phyloP scores from a whole-genome alignment of 2,113 vertebrate genomes.

The Dipodomys ordii region DNA sequence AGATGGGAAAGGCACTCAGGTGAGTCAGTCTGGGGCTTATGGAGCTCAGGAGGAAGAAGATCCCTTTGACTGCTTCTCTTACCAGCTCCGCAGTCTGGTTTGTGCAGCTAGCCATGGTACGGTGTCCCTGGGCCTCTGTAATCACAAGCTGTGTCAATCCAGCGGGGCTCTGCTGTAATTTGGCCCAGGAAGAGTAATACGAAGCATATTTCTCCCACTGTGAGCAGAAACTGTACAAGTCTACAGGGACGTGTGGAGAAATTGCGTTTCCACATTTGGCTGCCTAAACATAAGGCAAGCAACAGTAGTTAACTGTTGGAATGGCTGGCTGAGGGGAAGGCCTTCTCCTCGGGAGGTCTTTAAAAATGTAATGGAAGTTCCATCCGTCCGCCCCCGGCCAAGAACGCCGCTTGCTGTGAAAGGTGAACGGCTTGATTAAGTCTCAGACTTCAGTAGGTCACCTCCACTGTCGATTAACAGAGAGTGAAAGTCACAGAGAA shows the following conservation, averaged over 20 bases:
- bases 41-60: not conserved
- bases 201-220: conserved; percentile 79
- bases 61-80: conserved; percentile 5
- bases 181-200: conserved; percentile 79
- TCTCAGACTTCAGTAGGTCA: conserved; percentile 24
- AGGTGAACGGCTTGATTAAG: not conserved
- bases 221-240: conserved; percentile 77
- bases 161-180: conserved; percentile 72
- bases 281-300: conserved; percentile 76
- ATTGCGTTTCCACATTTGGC: conserved; percentile 80
- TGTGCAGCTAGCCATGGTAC: conserved; percentile 20
- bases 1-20: not conserved
- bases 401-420: not conserved
- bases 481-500: conserved; percentile 22
- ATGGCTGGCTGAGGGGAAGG: conserved; percentile 67
- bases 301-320: conserved; percentile 77
- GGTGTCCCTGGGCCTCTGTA: conserved; percentile 59
- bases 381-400: not conserved
- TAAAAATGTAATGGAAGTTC: conserved; percentile 49
- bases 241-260: conserved; percentile 76
- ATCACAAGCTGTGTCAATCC: conserved; percentile 75
- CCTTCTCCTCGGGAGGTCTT: conserved; percentile 71
- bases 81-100: conserved; percentile 33
- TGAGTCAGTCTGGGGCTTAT: not conserved
- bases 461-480: conserved; percentile 49